phyloP scores from a whole-genome alignment of 2,797 vertebrate species.

The Acanthurus tractus region DNA sequence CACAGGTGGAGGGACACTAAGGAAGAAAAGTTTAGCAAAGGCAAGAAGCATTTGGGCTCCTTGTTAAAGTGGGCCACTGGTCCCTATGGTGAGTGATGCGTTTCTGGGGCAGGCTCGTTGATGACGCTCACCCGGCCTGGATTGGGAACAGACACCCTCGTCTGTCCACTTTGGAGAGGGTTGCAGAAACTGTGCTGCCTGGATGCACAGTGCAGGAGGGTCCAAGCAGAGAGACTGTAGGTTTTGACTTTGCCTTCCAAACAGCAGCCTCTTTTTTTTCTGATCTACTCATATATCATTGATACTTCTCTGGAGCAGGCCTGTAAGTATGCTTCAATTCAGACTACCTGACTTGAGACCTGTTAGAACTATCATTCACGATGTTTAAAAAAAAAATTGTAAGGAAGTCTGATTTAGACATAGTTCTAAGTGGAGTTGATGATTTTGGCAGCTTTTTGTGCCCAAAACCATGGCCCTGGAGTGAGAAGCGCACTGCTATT shows the following conservation, averaged over 20 bases:
- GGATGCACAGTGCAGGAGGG: conserved; percentile 44
- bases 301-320: conserved; percentile 32
- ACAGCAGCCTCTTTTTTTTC: conserved; percentile 15
- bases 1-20: conserved; percentile 52
- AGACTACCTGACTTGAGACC: conserved; percentile 31
- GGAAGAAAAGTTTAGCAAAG: conserved; percentile 79
- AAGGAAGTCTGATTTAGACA: conserved; percentile 20
- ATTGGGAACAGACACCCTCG: conserved; percentile 78
- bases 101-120: conserved; percentile 86
- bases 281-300: conserved; percentile 27
- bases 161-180: conserved; percentile 70
- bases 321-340: conserved; percentile 63
- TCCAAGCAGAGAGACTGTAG: conserved; percentile 39
- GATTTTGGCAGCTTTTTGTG: conserved; percentile 54
- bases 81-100: conserved; percentile 84
- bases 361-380: too few relatives aligned
- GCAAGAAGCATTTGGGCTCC: conserved; percentile 76
- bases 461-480: conserved; percentile 55
- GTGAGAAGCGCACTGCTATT: conserved; percentile 76
- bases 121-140: conserved; percentile 81
- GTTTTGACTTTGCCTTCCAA: conserved; percentile 20
- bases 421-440: conserved; percentile 37
- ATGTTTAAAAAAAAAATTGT: background rate
- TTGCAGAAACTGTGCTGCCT: conserved; percentile 40
- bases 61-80: conserved; percentile 85